A percentile compares a stretch with the other conserved stretches of the same genome.
Conservation (phyloP, 1,140 invertebrate genomes). For the Cecropterus lyciades region DNA sequence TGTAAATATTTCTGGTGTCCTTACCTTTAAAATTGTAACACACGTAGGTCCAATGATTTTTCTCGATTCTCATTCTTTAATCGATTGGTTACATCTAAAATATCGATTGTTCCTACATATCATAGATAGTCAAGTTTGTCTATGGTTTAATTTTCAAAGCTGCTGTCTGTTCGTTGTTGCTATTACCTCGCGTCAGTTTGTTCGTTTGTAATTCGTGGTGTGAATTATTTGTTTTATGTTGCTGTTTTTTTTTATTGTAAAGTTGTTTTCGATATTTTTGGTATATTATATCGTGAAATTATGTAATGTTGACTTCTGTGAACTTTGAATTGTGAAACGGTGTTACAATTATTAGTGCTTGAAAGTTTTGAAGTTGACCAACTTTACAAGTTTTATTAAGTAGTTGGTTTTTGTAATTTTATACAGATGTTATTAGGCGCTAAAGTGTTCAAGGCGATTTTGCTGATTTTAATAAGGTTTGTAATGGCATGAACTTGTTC, state of each 20-base stretch:
- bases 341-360: constrained; percentile 48
- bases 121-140: background rate
- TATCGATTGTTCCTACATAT: background rate
- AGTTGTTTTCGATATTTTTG: background rate
- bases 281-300: background rate
- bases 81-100: background rate
- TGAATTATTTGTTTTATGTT: background rate
- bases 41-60: too few relatives aligned
- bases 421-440: constrained; percentile 5
- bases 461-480: constrained; percentile 13
- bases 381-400: constrained; percentile 32
- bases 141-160: constrained; percentile 8
- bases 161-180: constrained; percentile 1
- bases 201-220: constrained; percentile 5
- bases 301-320: constrained; percentile 33
- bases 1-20: too few relatives aligned
- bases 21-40: too few relatives aligned
- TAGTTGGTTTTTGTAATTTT: constrained; percentile 7
- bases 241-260: background rate
- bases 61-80: too few relatives aligned
- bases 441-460: background rate
- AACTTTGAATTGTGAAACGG: constrained; percentile 44
- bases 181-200: constrained; percentile 11
- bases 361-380: constrained; percentile 59
- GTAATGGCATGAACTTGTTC: background rate